Base-by-base conservation (phyloP, 1,140 invertebrate genomes). In the Harpegnathos saltator region DNA sequence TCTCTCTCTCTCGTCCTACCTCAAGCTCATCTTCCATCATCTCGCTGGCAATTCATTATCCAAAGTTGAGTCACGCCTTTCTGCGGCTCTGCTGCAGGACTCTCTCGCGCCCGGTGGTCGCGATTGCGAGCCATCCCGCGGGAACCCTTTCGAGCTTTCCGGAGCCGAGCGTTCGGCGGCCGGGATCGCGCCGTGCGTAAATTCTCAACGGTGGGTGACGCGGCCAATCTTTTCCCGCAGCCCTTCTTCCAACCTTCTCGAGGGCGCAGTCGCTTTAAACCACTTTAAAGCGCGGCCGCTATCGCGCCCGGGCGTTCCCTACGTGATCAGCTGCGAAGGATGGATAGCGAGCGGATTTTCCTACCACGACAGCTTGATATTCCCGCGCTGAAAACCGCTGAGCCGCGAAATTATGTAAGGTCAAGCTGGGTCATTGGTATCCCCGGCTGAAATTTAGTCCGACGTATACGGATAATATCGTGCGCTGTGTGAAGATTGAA, bases 1-100 rank as follows among this genome's bases (percentile, higher is more conserved):
- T n/a, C n/a, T 72, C 19, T 33, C 33, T 7, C 11, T 44, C 12
- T 29, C 54, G 19, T 72, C 56, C 19, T 59, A 3, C 1, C 54
- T 44, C 19, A 38, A 52, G 19, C 26, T 5, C n/a, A 19, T 58
- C 82, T 84, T 87, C 84, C 89, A 89, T 91, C 89, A 90, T 89
- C 82, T 84, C 85, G 74, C 85, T 66, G 83, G 86, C 84, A 88
- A 92, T 92, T 92, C 91, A 92, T 92, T 91, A 92, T 82, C 75
- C 74, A 62, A 83, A 89, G 84, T 88, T 87, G 84, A 88, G 87
- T 91, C 89, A 90, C 90, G 90, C 87, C 87, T 90, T 86, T 89
- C 75, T 84, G 77, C 50, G 72, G 59, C 71, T 84, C 87, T 87
- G 85, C 87, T 87, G 85, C 74, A 84, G 15, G 54, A 59, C n/a